Evolutionary conservation across 2,113 vertebrate genomes (phyloP).

Genomic region (Microtus pennsylvanicus): DNA sequence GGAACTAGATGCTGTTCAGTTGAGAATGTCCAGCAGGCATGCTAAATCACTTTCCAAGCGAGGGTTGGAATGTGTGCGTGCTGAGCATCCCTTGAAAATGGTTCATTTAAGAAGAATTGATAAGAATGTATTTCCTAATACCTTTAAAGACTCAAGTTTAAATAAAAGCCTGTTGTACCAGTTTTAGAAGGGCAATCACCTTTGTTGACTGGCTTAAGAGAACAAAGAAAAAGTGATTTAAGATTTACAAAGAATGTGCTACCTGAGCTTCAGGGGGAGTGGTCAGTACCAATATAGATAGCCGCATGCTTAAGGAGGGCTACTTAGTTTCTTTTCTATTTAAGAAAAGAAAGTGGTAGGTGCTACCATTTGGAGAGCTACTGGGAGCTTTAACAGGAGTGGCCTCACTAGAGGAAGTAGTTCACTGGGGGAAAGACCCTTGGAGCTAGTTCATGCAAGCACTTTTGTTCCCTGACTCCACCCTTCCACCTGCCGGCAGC

Average conservation of each 20-base stretch:
- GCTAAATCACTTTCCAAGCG: conserved; percentile 54
- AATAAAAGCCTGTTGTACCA: conserved; percentile 53
- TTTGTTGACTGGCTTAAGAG: conserved; percentile 53
- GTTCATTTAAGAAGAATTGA: conserved; percentile 22
- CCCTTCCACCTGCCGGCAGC: background rate
- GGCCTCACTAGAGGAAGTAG: background rate
- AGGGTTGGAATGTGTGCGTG: conserved; percentile 28
- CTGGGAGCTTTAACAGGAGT: background rate
- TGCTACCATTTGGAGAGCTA: background rate
- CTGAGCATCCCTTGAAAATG: conserved; percentile 63
- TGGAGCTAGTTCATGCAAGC: background rate
- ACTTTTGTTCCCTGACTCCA: background rate
- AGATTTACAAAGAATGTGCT: conserved; percentile 53
- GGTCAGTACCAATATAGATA: conserved; percentile 61
- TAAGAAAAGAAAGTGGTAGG: background rate
- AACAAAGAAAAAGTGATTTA: background rate
- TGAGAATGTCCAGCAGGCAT: conserved; percentile 47
- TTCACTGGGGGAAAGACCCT: background rate
- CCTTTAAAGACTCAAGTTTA: conserved; percentile 41
- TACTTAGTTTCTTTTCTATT: conserved; percentile 54
- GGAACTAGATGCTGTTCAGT: conserved; percentile 52
- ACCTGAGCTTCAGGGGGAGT: background rate
- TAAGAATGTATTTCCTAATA: conserved; percentile 65
- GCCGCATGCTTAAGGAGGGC: background rate
- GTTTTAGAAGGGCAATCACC: conserved; percentile 42